Evolutionary conservation across 2,113 vertebrate genomes (phyloP).

Genomic region (Psittacula cyanocephala): DNA sequence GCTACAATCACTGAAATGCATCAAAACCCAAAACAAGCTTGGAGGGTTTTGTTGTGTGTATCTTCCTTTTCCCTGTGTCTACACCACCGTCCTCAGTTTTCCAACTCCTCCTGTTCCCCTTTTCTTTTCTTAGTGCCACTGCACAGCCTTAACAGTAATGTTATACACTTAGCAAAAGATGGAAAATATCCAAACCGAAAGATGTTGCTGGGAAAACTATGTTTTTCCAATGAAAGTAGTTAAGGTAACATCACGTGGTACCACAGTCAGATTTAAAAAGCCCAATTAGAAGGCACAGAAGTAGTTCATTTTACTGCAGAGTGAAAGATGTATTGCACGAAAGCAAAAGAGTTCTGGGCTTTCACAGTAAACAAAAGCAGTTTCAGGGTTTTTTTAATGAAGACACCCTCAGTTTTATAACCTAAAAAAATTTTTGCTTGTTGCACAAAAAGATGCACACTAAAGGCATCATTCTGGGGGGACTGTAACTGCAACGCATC

Average conservation of each 20-base stretch:
- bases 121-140: neutral
- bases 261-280: conserved; percentile 4
- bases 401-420: conserved; percentile 16
- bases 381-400: conserved; percentile 38
- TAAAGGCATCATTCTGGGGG: conserved; percentile 12
- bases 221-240: neutral
- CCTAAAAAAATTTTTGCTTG: neutral
- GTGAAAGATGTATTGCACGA: neutral
- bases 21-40: neutral
- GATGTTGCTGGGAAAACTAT: neutral
- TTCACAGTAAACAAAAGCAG: conserved; percentile 6
- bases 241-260: neutral
- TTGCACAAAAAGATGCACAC: neutral
- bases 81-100: neutral
- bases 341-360: neutral
- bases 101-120: neutral
- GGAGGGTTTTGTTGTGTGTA: neutral
- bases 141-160: neutral
- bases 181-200: neutral
- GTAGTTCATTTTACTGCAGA: neutral
- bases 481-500: neutral
- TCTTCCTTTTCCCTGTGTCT: neutral
- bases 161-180: neutral
- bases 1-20: neutral
- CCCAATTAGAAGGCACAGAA: neutral